Conservation (phyloP, 2,888 invertebrate genomes). For the Kuschelorhynchus macadamiae region DNA sequence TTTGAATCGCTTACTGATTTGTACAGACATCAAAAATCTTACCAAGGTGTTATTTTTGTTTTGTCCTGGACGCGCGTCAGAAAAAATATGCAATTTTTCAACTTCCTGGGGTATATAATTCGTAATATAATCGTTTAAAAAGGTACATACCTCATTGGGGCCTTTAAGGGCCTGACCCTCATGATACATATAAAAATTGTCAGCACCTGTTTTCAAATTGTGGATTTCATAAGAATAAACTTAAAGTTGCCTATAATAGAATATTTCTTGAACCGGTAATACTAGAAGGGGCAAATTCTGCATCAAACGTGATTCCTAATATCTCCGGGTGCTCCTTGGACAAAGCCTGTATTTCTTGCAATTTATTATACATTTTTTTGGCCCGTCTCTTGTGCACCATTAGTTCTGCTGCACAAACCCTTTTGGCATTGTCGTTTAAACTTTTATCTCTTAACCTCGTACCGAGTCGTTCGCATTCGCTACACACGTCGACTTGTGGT, state of each 20-base stretch:
- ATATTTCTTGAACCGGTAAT: too few relatives aligned
- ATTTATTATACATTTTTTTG: too few relatives aligned
- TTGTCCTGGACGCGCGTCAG: too few relatives aligned
- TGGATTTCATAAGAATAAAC: too few relatives aligned
- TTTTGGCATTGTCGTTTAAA: conserved; percentile 14
- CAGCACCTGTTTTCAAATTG: too few relatives aligned
- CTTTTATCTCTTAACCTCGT: conserved; percentile 3
- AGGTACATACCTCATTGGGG: conserved; percentile 51
- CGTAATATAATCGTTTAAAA: conserved; percentile 47
- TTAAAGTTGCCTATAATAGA: conserved; percentile 46
- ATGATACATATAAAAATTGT: conserved; percentile 50
- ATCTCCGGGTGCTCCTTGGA: background rate
- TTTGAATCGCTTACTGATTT: too few relatives aligned
- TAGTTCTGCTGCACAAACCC: conserved; percentile 6
- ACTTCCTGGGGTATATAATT: conserved; percentile 37
- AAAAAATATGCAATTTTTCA: background rate
- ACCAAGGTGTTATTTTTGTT: too few relatives aligned
- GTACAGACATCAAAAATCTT: too few relatives aligned
- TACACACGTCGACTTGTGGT: conserved; percentile 7
- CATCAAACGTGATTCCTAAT: too few relatives aligned
- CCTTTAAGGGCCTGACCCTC: conserved; percentile 51
- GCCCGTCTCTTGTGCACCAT: too few relatives aligned
- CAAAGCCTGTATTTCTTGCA: background rate
- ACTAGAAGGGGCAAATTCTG: conserved; percentile 3
- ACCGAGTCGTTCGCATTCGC: conserved; percentile 5